These are phyloP conservation scores for Gastrophryne carolinensis DNA, from an alignment of 2,797 vertebrate species.

Conservation along the genomic window DNA sequence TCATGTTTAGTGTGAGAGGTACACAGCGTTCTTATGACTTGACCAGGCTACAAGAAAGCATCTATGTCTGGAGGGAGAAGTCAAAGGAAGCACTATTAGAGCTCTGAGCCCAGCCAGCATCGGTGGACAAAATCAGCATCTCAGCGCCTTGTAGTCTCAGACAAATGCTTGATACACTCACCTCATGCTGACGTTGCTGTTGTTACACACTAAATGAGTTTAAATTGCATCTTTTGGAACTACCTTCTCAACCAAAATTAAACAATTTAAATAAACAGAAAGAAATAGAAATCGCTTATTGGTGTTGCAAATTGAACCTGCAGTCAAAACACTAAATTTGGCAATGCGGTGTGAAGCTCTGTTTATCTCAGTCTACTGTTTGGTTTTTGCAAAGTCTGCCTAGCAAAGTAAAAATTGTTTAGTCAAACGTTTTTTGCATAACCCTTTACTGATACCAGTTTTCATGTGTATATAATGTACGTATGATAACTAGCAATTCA, in stretches of 20 bases:
- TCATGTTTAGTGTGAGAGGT: constrained; percentile 50
- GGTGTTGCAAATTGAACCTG: background rate
- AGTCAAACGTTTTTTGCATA: too few species aligned
- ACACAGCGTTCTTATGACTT: constrained; percentile 42
- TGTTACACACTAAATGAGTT: constrained; percentile 8
- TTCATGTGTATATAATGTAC: too few species aligned
- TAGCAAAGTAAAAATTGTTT: too few species aligned
- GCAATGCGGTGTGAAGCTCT: background rate
- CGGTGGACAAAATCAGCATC: constrained; percentile 19
- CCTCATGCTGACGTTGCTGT: constrained; percentile 3
- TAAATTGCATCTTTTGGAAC: constrained; percentile 8
- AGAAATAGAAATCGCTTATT: too few species aligned
- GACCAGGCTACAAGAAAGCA: constrained; percentile 47
- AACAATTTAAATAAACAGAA: too few species aligned
- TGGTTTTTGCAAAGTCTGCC: too few species aligned
- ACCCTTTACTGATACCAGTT: too few species aligned
- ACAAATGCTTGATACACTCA: constrained; percentile 27
- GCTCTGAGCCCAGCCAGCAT: constrained; percentile 27
- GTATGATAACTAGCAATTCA: too few species aligned
- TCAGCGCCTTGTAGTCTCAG: constrained; percentile 36
- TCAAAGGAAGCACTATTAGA: constrained; percentile 35
- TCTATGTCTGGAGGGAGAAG: constrained; percentile 43
- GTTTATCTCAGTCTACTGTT: too few species aligned
- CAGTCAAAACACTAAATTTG: background rate
- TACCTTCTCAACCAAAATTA: background rate